Evolutionary conservation across 1,140 invertebrate species (phyloP).

Genomic region (Aphis craccivora): DNA sequence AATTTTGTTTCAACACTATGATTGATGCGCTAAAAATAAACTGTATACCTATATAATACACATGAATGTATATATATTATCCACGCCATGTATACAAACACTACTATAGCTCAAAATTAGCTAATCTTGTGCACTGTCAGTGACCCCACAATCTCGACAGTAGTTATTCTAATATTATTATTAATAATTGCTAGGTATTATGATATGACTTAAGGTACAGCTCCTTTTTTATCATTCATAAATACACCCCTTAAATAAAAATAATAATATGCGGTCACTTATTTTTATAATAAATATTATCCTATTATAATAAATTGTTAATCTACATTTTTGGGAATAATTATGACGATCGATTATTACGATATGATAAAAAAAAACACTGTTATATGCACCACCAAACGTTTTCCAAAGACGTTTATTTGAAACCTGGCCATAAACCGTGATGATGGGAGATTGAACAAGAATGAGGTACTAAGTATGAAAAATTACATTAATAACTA

Average conservation of each 20-base stretch:
- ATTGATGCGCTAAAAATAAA: no score
- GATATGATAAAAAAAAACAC: not conserved
- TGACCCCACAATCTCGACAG: no score
- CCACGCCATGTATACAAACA: no score
- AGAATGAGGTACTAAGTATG: not conserved
- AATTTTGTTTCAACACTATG: no score
- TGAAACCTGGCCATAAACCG: not conserved
- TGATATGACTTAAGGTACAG: not conserved
- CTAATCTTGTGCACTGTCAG: no score
- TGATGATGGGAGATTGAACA: not conserved
- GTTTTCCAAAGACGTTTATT: not conserved
- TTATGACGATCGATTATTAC: not conserved
- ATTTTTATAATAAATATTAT: no score
- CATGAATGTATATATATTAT: no score
- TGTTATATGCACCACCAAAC: no score
- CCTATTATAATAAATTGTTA: not conserved
- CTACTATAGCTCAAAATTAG: no score
- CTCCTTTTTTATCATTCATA: not conserved
- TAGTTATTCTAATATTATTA: no score
- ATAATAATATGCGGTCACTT: not conserved
- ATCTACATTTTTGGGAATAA: not conserved
- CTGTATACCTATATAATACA: no score
- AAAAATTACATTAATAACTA: conserved; percentile 34
- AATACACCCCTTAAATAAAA: not conserved
- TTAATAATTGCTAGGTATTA: no score